Evolutionary conservation across 2,113 vertebrate genomes (phyloP).

Genomic region (Coryphaenoides rupestris): DNA sequence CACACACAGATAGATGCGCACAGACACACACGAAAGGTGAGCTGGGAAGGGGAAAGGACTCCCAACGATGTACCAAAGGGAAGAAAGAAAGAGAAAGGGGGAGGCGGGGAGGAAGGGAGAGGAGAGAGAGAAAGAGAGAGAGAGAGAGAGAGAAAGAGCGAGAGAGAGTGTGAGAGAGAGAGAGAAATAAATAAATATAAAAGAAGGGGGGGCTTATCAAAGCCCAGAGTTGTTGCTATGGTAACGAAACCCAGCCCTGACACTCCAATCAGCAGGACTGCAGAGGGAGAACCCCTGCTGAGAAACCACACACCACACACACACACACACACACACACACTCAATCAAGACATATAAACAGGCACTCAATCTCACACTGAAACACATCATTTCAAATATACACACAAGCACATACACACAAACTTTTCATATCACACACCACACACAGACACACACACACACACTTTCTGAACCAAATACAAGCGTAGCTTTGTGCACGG

Average conservation of each 20-base stretch:
- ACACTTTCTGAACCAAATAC: not conserved
- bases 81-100: constrained; percentile 20
- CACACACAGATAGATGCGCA: no score
- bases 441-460: constrained; percentile 5
- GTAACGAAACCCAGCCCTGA: constrained; percentile 64
- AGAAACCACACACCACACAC: constrained; percentile 26
- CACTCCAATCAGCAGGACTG: constrained; percentile 63
- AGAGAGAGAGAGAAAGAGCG: constrained; percentile 8
- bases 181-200: not conserved
- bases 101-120: constrained; percentile 11
- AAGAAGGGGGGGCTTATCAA: constrained; percentile 18
- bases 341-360: constrained; percentile 28
- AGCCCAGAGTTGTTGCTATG: constrained; percentile 59
- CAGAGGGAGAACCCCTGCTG: constrained; percentile 68
- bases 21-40: not conserved
- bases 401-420: not conserved
- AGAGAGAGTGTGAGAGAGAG: constrained; percentile 11
- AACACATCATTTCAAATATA: constrained; percentile 15
- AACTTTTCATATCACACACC: no score
- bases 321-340: not conserved
- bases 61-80: constrained; percentile 11
- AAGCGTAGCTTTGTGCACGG: no score
- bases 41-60: constrained; percentile 6
- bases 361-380: constrained; percentile 31
- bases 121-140: constrained; percentile 2